Percentiles rank a stretch among this genome's conserved stretches.
These are phyloP conservation scores for Theristicus caerulescens DNA, from an alignment of 2,113 vertebrate species.

Conservation along the genomic window DNA sequence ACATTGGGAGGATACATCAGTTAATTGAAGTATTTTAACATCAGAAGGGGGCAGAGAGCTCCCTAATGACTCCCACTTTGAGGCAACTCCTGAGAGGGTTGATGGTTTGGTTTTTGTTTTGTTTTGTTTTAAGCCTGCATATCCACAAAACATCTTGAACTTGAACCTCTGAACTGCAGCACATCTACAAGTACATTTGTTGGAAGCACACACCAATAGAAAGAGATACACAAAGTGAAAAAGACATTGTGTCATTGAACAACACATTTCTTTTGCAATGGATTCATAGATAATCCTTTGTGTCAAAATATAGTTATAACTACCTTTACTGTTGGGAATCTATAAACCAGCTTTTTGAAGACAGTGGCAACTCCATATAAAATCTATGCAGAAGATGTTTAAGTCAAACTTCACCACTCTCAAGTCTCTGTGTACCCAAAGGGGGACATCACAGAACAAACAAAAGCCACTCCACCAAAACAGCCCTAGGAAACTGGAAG, in stretches of 20 bases:
- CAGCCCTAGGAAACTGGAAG: neutral
- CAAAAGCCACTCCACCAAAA: neutral
- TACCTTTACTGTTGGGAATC: neutral
- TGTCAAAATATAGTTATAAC: neutral
- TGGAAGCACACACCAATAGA: neutral
- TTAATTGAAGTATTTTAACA: neutral
- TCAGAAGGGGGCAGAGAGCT: neutral
- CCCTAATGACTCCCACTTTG: neutral
- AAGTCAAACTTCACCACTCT: neutral
- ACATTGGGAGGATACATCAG: neutral
- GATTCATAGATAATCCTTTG: neutral
- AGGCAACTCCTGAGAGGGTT: neutral
- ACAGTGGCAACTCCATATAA: neutral
- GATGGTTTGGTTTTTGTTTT: neutral
- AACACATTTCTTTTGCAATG: neutral
- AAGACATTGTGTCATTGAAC: neutral
- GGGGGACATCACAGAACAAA: neutral
- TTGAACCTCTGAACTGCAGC: neutral
- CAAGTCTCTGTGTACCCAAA: neutral
- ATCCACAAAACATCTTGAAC: neutral
- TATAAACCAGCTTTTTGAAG: neutral
- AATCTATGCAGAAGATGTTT: neutral
- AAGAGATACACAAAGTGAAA: neutral
- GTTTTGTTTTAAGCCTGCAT: neutral
- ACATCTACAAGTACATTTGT: neutral